Base-by-base conservation (phyloP, 2,797 vertebrate species). In the Sphaeramia orbicularis region DNA sequence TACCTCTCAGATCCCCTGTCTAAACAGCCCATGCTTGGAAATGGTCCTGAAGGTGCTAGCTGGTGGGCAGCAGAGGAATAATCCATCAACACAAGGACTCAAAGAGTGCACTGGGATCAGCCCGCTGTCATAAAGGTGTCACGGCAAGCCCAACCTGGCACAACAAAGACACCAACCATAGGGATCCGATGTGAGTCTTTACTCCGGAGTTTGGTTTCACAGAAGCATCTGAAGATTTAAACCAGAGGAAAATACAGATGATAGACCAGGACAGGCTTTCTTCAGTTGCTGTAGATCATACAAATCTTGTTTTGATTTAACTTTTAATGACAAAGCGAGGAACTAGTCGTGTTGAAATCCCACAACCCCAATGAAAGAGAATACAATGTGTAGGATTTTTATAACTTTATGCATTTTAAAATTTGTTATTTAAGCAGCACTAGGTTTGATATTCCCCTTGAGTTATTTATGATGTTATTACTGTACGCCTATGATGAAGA, bases 71-170 rank as follows among this genome's bases (percentile, higher is more conserved):
- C 80, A 65, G 75, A 76, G 81, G 70, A 78, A 38, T 66, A 79
- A 84, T 89, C 86, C 84, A 85, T 91, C 89, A 90, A 63, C 81
- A 13, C 55, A 2, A 44, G 59, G 49, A 58, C 74, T 84, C 67
- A 69, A 60, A 73, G 78, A 76, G 81, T 50, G 62, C 67, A 36
- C 78, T 7, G 21, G 75, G 80, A 84, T 78, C 73, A 73, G 64
- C 14, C 71, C 35, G 73, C 86, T 80, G 56, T 91, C 90, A 80
- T 83, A 85, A 81, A 89, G 69, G 86, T 85, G 81, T 86, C 86
- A 84, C 48, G 66, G 78, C 65, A 16, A 51, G 62, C 32, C 16
- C 11, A 64, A 60, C 44, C 63, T 47, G 14, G 35, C 50, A 75
- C 77, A 81, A 79, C 83, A 84, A 86, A 86, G 83, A 76, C 69